Conservation (phyloP, 2,113 vertebrate genomes). For the Xiphophorus couchianus region DNA sequence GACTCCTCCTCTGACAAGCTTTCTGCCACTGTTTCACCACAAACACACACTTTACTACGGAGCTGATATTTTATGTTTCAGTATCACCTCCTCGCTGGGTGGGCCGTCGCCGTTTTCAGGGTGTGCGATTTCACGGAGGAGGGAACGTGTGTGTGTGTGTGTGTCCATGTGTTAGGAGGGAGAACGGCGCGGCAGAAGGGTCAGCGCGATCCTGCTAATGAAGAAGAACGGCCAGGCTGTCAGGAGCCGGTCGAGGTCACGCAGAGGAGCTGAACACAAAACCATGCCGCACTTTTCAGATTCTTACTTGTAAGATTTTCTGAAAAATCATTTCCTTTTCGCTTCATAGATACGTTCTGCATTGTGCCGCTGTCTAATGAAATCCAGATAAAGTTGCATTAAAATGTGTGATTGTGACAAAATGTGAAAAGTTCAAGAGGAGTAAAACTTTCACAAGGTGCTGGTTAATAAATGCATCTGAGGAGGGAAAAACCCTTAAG, state of each 20-base stretch:
- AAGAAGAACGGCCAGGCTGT: slow-evolving; percentile 73
- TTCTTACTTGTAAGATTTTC: background rate
- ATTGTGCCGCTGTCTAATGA: background rate
- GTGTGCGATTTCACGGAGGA: slow-evolving; percentile 22
- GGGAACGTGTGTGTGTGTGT: slow-evolving; percentile 1
- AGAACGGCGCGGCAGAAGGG: slow-evolving; percentile 48
- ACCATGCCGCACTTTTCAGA: background rate
- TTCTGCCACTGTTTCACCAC: slow-evolving; percentile 73
- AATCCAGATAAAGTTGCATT: background rate
- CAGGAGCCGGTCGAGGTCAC: slow-evolving; percentile 54
- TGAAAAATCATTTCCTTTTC: background rate
- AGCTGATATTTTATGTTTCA: slow-evolving; percentile 36
- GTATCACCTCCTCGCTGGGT: slow-evolving; percentile 71
- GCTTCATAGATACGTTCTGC: background rate
- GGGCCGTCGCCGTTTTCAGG: slow-evolving; percentile 67
- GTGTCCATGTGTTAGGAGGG: slow-evolving; percentile 25
- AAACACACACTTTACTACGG: slow-evolving; percentile 29
- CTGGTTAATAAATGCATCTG: no score
- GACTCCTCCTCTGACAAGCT: slow-evolving; percentile 44
- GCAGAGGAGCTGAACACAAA: background rate
- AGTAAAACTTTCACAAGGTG: background rate
- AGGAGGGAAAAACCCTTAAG: background rate
- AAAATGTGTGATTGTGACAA: background rate
- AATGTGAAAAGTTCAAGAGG: background rate
- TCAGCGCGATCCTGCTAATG: slow-evolving; percentile 73